These are phyloP conservation scores for Yponomeuta sedellus DNA, from an alignment of 2,888 invertebrate genomes.

Conservation along the genomic window DNA sequence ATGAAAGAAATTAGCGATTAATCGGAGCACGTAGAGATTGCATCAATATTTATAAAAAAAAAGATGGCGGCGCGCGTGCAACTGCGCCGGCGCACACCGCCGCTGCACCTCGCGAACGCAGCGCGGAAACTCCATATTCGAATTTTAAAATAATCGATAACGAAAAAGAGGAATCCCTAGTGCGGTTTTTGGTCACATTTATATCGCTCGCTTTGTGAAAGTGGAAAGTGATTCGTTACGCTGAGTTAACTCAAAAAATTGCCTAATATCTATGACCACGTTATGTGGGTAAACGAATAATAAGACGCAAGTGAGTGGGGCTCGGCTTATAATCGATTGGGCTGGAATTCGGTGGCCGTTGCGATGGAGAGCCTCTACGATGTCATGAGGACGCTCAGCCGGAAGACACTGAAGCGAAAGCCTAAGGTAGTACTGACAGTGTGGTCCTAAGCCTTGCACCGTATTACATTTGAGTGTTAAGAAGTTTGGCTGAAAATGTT, in stretches of 20 bases:
- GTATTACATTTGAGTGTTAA: too few species aligned
- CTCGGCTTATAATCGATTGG: neutral
- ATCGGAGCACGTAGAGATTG: conserved; percentile 66
- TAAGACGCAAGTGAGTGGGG: neutral
- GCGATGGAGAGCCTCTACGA: conserved; percentile 65
- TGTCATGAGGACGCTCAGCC: conserved; percentile 61
- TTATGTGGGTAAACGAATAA: conserved; percentile 12
- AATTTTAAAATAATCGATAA: conserved; percentile 7
- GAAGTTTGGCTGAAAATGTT: too few species aligned
- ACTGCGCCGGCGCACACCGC: conserved; percentile 46
- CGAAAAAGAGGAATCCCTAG: conserved; percentile 1
- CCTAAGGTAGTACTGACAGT: conserved; percentile 45
- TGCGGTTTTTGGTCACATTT: conserved; percentile 3
- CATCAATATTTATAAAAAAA: conserved; percentile 65
- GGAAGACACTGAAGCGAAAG: conserved; percentile 64
- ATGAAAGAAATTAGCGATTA: conserved; percentile 55
- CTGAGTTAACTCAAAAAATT: conserved; percentile 1
- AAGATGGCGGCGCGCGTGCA: conserved; percentile 44
- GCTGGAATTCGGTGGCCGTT: neutral
- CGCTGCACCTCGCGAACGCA: conserved; percentile 58
- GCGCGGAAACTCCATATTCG: conserved; percentile 41
- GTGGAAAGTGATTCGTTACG: conserved; percentile 11
- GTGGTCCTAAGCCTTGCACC: neutral
- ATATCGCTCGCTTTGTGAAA: conserved; percentile 1
- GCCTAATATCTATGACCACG: neutral